These are phyloP conservation scores for Caenorhabditis sp. DNA, from an alignment of 2,888 invertebrate genomes.

Conservation along the genomic window DNA sequence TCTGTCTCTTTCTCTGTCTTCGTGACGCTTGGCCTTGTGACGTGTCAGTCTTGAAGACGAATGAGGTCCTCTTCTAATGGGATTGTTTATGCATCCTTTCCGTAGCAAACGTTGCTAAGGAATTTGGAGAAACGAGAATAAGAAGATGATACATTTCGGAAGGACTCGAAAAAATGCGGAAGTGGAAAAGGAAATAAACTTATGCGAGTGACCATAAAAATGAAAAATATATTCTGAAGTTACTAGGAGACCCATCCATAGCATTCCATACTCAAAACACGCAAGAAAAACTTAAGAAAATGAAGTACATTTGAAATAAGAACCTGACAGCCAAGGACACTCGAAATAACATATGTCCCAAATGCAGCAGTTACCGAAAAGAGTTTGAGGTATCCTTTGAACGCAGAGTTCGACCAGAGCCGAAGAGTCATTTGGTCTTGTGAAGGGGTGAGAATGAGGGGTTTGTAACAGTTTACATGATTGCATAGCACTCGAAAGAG, in stretches of 20 bases:
- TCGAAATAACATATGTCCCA: too few species aligned
- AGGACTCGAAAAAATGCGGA: not conserved
- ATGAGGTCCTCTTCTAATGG: constrained; percentile 23
- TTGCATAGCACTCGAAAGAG: constrained; percentile 53
- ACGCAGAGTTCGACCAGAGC: constrained; percentile 33
- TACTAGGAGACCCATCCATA: not conserved
- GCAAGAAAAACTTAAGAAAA: not conserved
- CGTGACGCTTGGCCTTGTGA: constrained; percentile 32
- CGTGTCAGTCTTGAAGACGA: constrained; percentile 20
- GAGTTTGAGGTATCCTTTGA: not conserved
- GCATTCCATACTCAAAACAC: too few species aligned
- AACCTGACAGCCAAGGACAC: too few species aligned
- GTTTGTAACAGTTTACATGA: constrained; percentile 62
- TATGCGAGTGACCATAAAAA: not conserved
- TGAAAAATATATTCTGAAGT: not conserved
- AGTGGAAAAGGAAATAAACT: not conserved
- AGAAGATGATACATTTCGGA: not conserved
- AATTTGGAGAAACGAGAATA: not conserved
- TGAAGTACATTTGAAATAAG: too few species aligned
- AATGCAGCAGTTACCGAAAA: too few species aligned
- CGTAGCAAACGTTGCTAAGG: not conserved
- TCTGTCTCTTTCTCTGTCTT: not conserved
- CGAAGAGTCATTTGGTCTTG: constrained; percentile 8
- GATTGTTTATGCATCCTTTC: constrained; percentile 36
- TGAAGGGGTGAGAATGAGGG: constrained; percentile 43